Base-by-base conservation (phyloP, 1,140 invertebrate species). In the Nebria ingens region DNA sequence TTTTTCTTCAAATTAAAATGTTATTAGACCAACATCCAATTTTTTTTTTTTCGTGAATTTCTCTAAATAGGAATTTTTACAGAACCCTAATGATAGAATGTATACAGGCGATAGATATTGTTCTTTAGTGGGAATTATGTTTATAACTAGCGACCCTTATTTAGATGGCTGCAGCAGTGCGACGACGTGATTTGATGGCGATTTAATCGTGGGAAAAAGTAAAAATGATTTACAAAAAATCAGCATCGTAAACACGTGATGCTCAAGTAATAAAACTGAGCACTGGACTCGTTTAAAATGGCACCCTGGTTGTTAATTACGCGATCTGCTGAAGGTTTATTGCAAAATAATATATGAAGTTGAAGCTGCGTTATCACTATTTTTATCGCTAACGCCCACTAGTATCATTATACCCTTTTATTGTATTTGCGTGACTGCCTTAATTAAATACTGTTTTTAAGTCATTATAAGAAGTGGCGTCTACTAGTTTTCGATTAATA, bases 401-500 rank as follows among this genome's bases (percentile, higher is more conserved):
- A 12, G 40, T 45, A 45, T 45, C 40, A 45, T 45, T 45, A 45
- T 45, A 45, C 6, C 40, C 6, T 45, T 45, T 45, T 45, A 45
- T 45, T 45, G 40, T 45, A 12, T 12, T 45, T 45, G 40, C 40
- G 15, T 45, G 40, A 45, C 15, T 6, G 15, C 9, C 40, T 45
- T 45, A 45, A 45, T 45, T 45, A 45, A 45, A 45, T 12, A 11
- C 4, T 3, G 40, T 45, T 45, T n/a, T n/a, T n/a, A n/a, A n/a
- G n/a, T n/a, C n/a, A n/a, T n/a, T n/a, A n/a, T n/a, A n/a, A n/a
- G n/a, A n/a, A n/a, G n/a, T n/a, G n/a, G n/a, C n/a, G n/a, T n/a
- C n/a, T n/a, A n/a, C n/a, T n/a, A n/a, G n/a, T n/a, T n/a, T n/a
- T n/a, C n/a, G n/a, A n/a, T n/a, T n/a, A n/a, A n/a, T n/a, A n/a